Percentiles rank a stretch among this genome's conserved stretches.
Evolutionary conservation across 2,113 vertebrate species (phyloP).

Genomic region (Bambusicola thoracicus): DNA sequence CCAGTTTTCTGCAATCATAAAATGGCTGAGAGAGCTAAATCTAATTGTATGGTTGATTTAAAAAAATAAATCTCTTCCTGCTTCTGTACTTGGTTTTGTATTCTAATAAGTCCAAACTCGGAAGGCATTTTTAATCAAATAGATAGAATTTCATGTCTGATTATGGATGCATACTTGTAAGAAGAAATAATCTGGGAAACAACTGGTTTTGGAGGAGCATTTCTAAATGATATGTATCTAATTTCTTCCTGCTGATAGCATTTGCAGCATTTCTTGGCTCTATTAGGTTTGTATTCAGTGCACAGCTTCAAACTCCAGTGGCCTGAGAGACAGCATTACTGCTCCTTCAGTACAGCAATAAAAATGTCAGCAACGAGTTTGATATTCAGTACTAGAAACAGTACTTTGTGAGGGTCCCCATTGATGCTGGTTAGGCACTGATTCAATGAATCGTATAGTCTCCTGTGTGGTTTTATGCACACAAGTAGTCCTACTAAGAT

Average conservation of each 20-base stretch:
- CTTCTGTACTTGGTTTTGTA: conserved; percentile 36
- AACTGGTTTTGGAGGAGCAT: background rate
- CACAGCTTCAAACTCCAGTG: conserved; percentile 2
- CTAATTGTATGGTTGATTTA: background rate
- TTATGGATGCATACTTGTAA: conserved; percentile 33
- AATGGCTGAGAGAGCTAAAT: conserved; percentile 41
- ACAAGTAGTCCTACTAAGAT: background rate
- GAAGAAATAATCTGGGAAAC: conserved; percentile 52
- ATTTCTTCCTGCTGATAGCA: conserved; percentile 13
- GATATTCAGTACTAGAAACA: background rate
- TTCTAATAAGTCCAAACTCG: conserved; percentile 31
- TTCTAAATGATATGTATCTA: conserved; percentile 21
- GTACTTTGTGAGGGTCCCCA: background rate
- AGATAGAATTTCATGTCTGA: conserved; percentile 38
- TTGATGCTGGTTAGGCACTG: background rate
- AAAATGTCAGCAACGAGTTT: background rate
- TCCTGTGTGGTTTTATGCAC: background rate
- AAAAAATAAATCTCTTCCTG: background rate
- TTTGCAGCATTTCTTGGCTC: conserved; percentile 27
- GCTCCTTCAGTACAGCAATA: background rate
- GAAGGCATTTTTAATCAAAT: conserved; percentile 10
- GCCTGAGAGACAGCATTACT: background rate
- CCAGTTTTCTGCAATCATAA: conserved; percentile 35
- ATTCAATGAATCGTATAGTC: background rate
- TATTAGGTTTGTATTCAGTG: background rate